A percentile compares a stretch with the other conserved stretches of the same genome.
These are phyloP conservation scores for Tyria jacobaeae DNA, from an alignment of 2,888 invertebrate species.

Conservation along the genomic window DNA sequence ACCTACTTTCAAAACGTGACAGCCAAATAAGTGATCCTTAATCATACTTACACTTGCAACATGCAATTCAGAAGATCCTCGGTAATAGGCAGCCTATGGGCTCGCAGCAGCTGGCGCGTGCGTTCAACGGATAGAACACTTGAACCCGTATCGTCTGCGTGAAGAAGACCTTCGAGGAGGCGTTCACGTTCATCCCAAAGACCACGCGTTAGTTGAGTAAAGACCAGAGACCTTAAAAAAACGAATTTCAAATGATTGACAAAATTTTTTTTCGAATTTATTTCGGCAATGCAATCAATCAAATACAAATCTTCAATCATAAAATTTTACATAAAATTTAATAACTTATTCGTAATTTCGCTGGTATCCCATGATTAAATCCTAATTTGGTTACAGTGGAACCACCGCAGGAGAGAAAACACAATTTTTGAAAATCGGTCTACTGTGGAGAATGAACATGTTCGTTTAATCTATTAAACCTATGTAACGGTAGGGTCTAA, in stretches of 20 bases:
- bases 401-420: too few species aligned
- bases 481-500: too few species aligned
- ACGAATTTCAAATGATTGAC: not conserved
- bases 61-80: slow-evolving; percentile 89
- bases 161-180: slow-evolving; percentile 71
- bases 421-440: too few species aligned
- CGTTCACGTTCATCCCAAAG: slow-evolving; percentile 89
- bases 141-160: slow-evolving; percentile 76
- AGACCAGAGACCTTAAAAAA: slow-evolving; percentile 88
- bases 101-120: slow-evolving; percentile 89
- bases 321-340: too few species aligned
- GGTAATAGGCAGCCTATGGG: slow-evolving; percentile 90
- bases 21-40: not conserved
- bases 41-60: slow-evolving; percentile 87
- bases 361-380: too few species aligned
- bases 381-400: too few species aligned
- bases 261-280: too few species aligned
- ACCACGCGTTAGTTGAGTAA: slow-evolving; percentile 90
- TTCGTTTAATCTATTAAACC: too few species aligned
- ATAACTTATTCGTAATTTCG: too few species aligned
- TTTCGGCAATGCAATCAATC: too few species aligned
- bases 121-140: slow-evolving; percentile 87
- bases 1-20: not conserved
- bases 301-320: too few species aligned
- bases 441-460: too few species aligned